Evolutionary conservation across 2,113 vertebrate genomes (phyloP).

Genomic region (Vanacampus margaritifer): DNA sequence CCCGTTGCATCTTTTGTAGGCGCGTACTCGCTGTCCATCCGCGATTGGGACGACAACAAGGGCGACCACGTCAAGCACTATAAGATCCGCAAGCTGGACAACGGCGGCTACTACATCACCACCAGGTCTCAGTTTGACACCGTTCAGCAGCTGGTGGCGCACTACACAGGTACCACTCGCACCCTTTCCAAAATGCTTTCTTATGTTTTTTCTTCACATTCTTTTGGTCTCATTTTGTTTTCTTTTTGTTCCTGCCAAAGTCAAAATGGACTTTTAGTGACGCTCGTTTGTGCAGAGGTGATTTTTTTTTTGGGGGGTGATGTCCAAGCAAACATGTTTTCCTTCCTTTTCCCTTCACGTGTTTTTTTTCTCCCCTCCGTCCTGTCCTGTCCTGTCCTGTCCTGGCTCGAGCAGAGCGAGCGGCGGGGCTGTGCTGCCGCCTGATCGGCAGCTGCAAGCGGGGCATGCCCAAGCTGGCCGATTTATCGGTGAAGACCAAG

Average conservation of each 20-base stretch:
- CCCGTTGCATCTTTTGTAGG: constrained; percentile 60
- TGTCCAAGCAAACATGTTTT: constrained; percentile 17
- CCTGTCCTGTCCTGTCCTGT: constrained; percentile 35
- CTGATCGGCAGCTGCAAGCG: constrained; percentile 85
- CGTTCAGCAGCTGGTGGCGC: constrained; percentile 85
- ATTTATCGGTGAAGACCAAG: constrained; percentile 94
- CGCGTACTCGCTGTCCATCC: constrained; percentile 93
- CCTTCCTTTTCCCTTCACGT: constrained; percentile 35
- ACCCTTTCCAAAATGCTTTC: background rate
- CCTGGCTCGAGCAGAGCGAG: constrained; percentile 72
- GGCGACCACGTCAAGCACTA: constrained; percentile 97
- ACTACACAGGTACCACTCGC: constrained; percentile 82
- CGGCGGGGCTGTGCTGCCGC: constrained; percentile 85
- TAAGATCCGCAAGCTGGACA: constrained; percentile 96
- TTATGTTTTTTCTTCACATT: background rate
- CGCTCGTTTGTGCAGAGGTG: background rate
- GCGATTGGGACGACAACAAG: constrained; percentile 89
- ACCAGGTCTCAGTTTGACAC: constrained; percentile 89
- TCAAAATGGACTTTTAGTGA: background rate
- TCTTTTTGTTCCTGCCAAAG: background rate
- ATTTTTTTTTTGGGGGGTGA: background rate
- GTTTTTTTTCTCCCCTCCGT: constrained; percentile 25
- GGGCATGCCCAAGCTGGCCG: constrained; percentile 86
- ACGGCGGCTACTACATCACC: constrained; percentile 95
- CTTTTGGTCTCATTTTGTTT: background rate